These are phyloP conservation scores for Meriones psammophilus DNA, from an alignment of 2,797 vertebrate species.

Conservation along the genomic window DNA sequence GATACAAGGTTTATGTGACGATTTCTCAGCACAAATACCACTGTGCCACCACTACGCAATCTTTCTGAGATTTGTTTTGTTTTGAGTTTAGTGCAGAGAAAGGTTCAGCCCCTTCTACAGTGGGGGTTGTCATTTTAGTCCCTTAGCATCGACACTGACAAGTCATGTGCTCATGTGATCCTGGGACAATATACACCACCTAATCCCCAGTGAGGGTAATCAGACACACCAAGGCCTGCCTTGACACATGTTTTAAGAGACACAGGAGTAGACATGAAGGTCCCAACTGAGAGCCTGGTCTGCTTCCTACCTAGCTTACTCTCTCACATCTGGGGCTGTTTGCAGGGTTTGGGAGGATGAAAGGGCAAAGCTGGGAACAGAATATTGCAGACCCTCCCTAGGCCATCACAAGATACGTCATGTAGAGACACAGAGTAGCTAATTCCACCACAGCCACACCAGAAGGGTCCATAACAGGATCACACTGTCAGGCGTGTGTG, in stretches of 20 bases:
- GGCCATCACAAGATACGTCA: not conserved
- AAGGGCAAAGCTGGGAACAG: not conserved
- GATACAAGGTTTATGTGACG: constrained; percentile 15
- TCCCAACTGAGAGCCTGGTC: not conserved
- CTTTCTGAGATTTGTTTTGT: constrained; percentile 43
- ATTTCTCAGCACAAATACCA: constrained; percentile 58
- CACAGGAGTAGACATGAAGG: not conserved
- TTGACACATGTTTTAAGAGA: not conserved
- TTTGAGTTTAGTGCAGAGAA: not conserved
- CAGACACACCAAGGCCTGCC: not conserved
- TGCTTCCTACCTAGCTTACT: not conserved
- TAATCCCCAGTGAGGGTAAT: not conserved
- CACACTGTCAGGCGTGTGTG: rapidly evolving
- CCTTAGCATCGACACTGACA: not conserved
- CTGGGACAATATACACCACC: not conserved
- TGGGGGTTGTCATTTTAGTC: not conserved
- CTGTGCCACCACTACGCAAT: not conserved
- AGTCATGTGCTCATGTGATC: not conserved
- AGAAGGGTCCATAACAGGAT: not conserved
- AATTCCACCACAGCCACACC: not conserved
- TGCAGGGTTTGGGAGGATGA: not conserved
- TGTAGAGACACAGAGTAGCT: not conserved
- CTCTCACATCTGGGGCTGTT: not conserved
- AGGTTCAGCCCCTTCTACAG: not conserved
- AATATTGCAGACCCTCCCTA: not conserved